phyloP scores from a whole-genome alignment of 92 coral and sea anemone species.

The Phenganax stokvisi region DNA sequence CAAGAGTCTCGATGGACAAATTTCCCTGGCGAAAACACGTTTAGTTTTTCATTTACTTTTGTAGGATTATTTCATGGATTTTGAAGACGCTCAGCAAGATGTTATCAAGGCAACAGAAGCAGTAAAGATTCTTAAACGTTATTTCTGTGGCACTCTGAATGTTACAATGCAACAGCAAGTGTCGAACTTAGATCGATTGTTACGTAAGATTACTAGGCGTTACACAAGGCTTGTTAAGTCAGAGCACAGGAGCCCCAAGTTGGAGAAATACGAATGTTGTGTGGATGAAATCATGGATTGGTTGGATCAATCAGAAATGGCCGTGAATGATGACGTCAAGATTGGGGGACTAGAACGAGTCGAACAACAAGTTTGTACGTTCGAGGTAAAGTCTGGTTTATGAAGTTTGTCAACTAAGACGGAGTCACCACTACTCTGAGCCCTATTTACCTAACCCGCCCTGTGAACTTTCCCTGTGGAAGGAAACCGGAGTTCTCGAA shows the following conservation, averaged over 20 bases:
- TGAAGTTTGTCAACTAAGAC: not conserved
- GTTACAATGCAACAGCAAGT: slow-evolving; percentile 64
- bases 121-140: slow-evolving; percentile 56
- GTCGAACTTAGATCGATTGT: slow-evolving; percentile 72
- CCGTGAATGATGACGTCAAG: slow-evolving; percentile 60
- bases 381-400: slow-evolving; percentile 56
- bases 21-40: no score
- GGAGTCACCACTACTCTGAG: not conserved
- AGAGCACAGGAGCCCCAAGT: slow-evolving; percentile 76
- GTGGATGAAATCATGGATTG: slow-evolving; percentile 98
- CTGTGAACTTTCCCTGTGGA: no score
- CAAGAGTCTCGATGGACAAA: no score
- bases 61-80: slow-evolving; percentile 69
- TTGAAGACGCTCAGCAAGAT: slow-evolving; percentile 72
- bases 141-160: slow-evolving; percentile 62
- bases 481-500: no score
- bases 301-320: slow-evolving; percentile 81
- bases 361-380: slow-evolving; percentile 58
- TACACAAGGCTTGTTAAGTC: slow-evolving; percentile 90
- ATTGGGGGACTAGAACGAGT: slow-evolving; percentile 65
- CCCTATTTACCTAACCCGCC: no score
- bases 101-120: slow-evolving; percentile 66
- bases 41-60: not conserved
- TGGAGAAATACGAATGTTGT: slow-evolving; percentile 83
- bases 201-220: slow-evolving; percentile 78